phyloP scores from a whole-genome alignment of 1,140 invertebrate species.

The Heliothis virescens region DNA sequence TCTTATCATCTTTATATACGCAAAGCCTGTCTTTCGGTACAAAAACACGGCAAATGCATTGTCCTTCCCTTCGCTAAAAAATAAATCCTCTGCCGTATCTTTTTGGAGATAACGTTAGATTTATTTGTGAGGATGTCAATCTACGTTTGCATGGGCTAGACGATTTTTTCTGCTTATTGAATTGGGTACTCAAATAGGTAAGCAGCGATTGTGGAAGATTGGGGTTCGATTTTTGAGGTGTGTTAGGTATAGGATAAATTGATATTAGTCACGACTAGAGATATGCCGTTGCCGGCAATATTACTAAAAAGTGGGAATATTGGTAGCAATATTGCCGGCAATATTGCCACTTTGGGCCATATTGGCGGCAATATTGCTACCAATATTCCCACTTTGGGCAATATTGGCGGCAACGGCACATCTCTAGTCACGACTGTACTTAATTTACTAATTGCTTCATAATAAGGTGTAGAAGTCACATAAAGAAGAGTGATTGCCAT shows the following conservation, averaged over 20 bases:
- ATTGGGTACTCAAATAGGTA: constrained; percentile 39
- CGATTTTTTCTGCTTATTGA: constrained; percentile 61
- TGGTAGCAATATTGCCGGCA: no score
- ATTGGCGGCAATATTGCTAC: no score
- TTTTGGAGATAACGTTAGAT: constrained; percentile 51
- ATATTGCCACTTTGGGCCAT: no score
- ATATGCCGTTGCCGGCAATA: no score
- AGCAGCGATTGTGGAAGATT: neutral
- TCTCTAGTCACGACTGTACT: no score
- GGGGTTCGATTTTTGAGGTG: neutral
- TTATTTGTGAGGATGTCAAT: constrained; percentile 56
- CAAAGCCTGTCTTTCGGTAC: constrained; percentile 58
- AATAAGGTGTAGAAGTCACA: no score
- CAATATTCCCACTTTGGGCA: no score
- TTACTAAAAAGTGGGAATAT: no score
- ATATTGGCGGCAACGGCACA: no score
- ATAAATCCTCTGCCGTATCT: constrained; percentile 57
- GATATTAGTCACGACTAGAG: no score
- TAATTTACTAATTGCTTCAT: no score
- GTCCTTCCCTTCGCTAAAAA: constrained; percentile 58
- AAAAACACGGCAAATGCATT: constrained; percentile 66
- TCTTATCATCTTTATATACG: constrained; percentile 76
- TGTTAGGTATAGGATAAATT: neutral
- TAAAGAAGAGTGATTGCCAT: no score
- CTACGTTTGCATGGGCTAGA: constrained; percentile 56